Evolutionary conservation across 2,113 vertebrate species (phyloP).

Genomic region (Grammomys dolichurus): DNA sequence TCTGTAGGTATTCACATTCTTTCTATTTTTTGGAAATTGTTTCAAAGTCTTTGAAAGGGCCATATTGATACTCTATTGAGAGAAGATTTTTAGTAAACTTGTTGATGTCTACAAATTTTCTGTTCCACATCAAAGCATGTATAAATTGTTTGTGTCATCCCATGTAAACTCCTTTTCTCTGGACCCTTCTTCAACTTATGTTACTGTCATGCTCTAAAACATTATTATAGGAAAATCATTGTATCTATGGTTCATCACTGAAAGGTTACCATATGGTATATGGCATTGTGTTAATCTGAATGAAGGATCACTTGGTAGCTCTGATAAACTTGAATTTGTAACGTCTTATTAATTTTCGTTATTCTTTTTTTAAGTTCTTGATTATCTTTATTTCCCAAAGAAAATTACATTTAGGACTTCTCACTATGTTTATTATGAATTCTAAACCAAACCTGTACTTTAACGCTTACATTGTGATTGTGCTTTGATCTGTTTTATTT

Average conservation of each 20-base stretch:
- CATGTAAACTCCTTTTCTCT: neutral
- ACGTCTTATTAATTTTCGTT: neutral
- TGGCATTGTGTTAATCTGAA: neutral
- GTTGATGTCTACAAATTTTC: neutral
- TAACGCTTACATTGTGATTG: neutral
- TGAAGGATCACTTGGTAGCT: neutral
- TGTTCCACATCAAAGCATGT: neutral
- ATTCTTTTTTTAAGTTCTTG: neutral
- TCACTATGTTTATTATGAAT: neutral
- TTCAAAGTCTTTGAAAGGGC: neutral
- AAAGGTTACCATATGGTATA: neutral
- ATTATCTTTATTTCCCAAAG: neutral
- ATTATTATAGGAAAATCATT: neutral
- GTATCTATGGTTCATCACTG: neutral
- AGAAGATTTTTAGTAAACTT: neutral
- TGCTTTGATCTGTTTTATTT: constrained; percentile 27
- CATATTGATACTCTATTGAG: neutral
- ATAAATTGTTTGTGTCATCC: neutral
- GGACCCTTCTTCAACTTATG: neutral
- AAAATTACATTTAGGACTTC: neutral
- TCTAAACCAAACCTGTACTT: neutral
- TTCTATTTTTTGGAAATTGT: neutral
- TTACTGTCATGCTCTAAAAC: neutral
- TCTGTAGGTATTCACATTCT: too few species aligned
- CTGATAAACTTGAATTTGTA: neutral